Conservation (phyloP, 2,797 vertebrate genomes). For the Hippocampus kuda region DNA sequence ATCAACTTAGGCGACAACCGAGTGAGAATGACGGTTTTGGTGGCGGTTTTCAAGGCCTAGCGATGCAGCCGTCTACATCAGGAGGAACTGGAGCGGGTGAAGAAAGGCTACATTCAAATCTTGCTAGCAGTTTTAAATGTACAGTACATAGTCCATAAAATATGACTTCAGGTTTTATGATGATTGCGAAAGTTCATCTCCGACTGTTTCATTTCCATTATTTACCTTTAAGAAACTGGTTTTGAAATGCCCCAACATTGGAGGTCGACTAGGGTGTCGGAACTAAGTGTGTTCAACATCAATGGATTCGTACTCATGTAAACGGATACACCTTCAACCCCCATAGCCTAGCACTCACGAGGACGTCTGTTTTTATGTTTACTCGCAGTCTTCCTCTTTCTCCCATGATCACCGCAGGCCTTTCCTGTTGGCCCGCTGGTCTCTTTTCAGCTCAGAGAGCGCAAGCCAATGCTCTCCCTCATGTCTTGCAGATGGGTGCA, state of each 20-base stretch:
- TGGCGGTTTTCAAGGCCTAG: no score
- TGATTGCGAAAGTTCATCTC: background rate
- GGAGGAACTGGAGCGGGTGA: no score
- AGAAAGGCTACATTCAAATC: no score
- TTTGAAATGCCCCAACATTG: no score
- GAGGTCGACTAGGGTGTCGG: no score
- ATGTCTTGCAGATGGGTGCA: slow-evolving; percentile 53
- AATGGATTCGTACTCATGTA: background rate
- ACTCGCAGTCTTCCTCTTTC: slow-evolving; percentile 12
- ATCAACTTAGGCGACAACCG: no score
- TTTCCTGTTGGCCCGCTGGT: slow-evolving; percentile 50
- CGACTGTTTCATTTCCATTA: background rate
- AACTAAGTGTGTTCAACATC: background rate
- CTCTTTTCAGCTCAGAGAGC: slow-evolving; percentile 33
- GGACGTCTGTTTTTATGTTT: background rate
- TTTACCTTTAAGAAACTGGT: no score
- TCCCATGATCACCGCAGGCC: slow-evolving; percentile 33
- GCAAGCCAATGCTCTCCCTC: slow-evolving; percentile 43
- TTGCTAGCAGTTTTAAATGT: no score
- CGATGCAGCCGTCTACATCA: no score
- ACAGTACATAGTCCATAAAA: no score
- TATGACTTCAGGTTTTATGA: background rate
- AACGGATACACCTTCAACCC: background rate
- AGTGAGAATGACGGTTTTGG: no score
- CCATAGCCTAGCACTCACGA: background rate